Conservation (phyloP, 1,140 invertebrate species). For the Trachelipus rathkii region DNA sequence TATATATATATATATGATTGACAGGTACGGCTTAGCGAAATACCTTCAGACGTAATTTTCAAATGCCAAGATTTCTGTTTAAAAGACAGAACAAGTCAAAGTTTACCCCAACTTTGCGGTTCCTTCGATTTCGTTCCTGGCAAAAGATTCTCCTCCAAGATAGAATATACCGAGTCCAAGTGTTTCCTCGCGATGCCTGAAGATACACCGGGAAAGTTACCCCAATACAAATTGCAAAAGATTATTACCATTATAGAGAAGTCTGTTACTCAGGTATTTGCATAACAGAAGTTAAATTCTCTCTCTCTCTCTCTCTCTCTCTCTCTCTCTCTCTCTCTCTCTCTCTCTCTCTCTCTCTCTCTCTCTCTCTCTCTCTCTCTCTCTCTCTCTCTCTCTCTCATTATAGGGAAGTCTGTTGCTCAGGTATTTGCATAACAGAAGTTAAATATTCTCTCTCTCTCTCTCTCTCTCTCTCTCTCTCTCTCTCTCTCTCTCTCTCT, state of each 20-base stretch:
- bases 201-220: constrained; percentile 66
- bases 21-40: constrained; percentile 28
- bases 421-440: constrained; percentile 62
- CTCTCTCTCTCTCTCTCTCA: constrained; percentile 56
- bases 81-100: constrained; percentile 73
- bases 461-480: neutral
- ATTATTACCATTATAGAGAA: constrained; percentile 83
- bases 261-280: constrained; percentile 80
- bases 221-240: constrained; percentile 65
- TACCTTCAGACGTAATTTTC: constrained; percentile 61
- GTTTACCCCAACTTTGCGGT: constrained; percentile 71
- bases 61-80: constrained; percentile 77
- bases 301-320: constrained; percentile 12
- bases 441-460: constrained; percentile 14
- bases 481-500: no score
- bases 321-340: no score
- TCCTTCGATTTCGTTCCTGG: constrained; percentile 88
- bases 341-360: no score
- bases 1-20: neutral
- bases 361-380: no score
- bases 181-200: constrained; percentile 81
- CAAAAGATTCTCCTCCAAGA: constrained; percentile 65
- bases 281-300: neutral
- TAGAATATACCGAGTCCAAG: constrained; percentile 84
- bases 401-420: constrained; percentile 84